These are phyloP conservation scores for Struthio camelus DNA, from an alignment of 2,113 vertebrate genomes.

Conservation along the genomic window DNA sequence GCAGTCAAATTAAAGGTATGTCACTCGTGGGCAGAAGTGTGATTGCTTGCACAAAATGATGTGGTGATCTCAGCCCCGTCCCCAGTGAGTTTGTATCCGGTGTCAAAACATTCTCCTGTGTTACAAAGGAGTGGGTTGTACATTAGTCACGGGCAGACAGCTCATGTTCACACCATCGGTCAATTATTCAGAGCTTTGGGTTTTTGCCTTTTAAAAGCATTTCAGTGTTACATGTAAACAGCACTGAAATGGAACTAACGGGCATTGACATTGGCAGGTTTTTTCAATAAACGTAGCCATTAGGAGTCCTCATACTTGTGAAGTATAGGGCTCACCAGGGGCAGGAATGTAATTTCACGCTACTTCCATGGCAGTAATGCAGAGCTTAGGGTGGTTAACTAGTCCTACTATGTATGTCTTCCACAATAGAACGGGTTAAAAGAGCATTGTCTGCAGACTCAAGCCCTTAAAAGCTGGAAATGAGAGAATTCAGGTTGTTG, in stretches of 20 bases:
- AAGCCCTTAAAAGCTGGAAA: not conserved
- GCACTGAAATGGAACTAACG: not conserved
- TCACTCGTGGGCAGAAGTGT: not conserved
- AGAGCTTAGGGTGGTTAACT: not conserved
- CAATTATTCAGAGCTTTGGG: not conserved
- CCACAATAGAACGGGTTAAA: not conserved
- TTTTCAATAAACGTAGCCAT: not conserved
- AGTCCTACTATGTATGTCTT: not conserved
- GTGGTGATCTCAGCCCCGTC: not conserved
- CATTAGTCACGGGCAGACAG: not conserved
- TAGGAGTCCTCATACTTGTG: not conserved
- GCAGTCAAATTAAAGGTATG: not conserved
- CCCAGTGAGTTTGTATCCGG: not conserved
- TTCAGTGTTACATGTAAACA: not conserved
- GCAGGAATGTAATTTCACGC: not conserved
- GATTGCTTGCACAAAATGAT: not conserved
- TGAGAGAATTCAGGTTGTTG: not conserved
- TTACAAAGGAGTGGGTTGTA: not conserved
- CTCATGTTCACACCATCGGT: not conserved
- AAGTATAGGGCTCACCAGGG: fast-evolving
- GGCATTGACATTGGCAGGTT: not conserved
- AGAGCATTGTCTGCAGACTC: not conserved
- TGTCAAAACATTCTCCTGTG: not conserved
- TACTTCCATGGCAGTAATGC: not conserved
- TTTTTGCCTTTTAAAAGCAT: slow-evolving; percentile 10